Evolutionary conservation across 1,140 invertebrate species (phyloP), one percentile per base, ranked within the genome.

Genomic region (Mizuhopecten yessoensis): DNA sequence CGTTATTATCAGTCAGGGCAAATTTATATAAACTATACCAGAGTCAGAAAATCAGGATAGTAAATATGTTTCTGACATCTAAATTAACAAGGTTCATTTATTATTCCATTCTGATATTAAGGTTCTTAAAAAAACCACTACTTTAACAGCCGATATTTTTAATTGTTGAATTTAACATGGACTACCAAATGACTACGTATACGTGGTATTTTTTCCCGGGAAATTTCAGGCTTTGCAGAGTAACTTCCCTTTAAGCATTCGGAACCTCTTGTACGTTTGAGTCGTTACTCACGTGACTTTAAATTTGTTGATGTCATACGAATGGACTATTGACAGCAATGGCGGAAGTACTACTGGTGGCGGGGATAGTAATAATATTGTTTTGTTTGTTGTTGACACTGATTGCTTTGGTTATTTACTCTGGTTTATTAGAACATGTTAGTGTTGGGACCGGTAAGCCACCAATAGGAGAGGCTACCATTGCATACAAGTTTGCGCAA

Each of bases 401-500:
- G 3, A 34, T 94, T 49, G 91, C 90, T 0, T 91, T 96, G 39
- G 86, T 96, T 9, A 92, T 95, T 57, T 94, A 96, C 90, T 96
- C 96, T 15, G 96, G 96, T 0, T 39, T 96, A 3, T 96, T 96
- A 90, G 34, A 94, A 5, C 36, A 88, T 33, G 91, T 96, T 49
- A 94, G 95, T 57, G 93, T 97, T 33, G 93, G 94, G 87, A 95
- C 96, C 10, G 94, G 95, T 33, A 95, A 95, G 87, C 96, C 96
- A 34, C 95, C 96, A 0, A 95, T 97, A 45, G 94, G 94, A 3
- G 93, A 95, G 42, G 89, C 95, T 9, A 87, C 94, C 34, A 94
- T 97, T 33, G 97, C 96, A 1, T 97, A 97, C 93, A 97, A 96
- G 91, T 97, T 96, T 94, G 94, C 94, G 11, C 91, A 94, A 86